Evolutionary conservation across 2,888 invertebrate species (phyloP), one percentile per base, ranked within the genome.

Genomic region (Atethmia centrago): DNA sequence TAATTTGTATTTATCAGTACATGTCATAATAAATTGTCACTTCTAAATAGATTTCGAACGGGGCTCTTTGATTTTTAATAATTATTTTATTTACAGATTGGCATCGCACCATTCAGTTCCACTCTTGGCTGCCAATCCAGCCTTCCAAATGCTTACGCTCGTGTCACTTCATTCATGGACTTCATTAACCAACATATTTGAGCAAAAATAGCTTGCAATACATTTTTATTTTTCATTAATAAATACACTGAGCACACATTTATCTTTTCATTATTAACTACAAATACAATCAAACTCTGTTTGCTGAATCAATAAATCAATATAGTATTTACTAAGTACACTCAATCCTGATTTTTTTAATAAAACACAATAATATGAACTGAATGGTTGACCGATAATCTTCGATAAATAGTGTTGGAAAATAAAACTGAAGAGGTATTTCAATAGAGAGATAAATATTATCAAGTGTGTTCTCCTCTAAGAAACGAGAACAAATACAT

Each of bases 61-160:
- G 10, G 36, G 40, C 40, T 40, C 0, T 9, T 14, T 71, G 1
- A 45, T 3, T 25, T 72, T 40, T 3, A 31, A 42, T 42, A 2
- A 40, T 36, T 16, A 3, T 66, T 51, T 68, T 68, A 51, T 71
- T 86, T 80, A 19, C 89, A 93, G 93, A 89, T 93, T 63, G 93
- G 91, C 67, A 65, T 93, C 0, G 86, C 90, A 2, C 92, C 92
- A 0, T 92, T 91, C 71, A 88, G 88, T 0, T 86, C 88, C 0
- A 73, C 71, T 2, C n/a, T 83, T 0, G 92, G 91, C 5, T 93
- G 93, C 73, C 69, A 89, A 40, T 45, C 71, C 0, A 66, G 72
- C 12, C 31, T 87, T 1, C 92, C 92, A 0, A 85, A 90, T 14
- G 92, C 83, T 1, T 93, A 79, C 70, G 85, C 90, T 2, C 85